phyloP scores from a whole-genome alignment of 2,888 invertebrate species.

The Drosophila gaucha region DNA sequence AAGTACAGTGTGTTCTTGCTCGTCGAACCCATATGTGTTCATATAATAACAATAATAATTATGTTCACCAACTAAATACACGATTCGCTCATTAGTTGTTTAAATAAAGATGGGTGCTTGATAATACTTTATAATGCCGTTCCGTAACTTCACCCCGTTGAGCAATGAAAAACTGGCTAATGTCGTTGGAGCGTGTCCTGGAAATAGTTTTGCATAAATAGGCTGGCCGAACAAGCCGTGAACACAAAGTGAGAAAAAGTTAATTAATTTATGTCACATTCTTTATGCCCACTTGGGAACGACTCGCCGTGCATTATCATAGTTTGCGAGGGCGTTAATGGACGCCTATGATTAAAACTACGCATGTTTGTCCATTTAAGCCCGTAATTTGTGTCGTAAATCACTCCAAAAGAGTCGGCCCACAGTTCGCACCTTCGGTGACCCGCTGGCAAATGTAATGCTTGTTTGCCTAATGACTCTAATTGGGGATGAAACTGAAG shows the following conservation, averaged over 20 bases:
- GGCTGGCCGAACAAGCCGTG: conserved; percentile 44
- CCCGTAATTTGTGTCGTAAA: conserved; percentile 75
- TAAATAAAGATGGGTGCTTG: not conserved
- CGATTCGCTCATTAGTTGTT: conserved; percentile 36
- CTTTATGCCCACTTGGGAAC: conserved; percentile 66
- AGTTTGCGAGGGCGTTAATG: conserved; percentile 60
- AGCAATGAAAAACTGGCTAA: conserved; percentile 12
- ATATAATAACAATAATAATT: not conserved
- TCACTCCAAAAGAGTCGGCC: conserved; percentile 64
- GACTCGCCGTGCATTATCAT: conserved; percentile 11
- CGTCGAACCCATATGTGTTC: not conserved
- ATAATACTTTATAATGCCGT: not conserved
- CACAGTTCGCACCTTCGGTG: conserved; percentile 64
- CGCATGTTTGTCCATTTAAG: conserved; percentile 79
- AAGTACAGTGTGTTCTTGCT: too few relatives aligned
- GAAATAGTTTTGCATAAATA: conserved; percentile 67
- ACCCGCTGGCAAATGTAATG: conserved; percentile 43
- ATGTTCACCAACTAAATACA: conserved; percentile 12
- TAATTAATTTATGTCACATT: conserved; percentile 77
- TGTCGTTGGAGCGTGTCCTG: conserved; percentile 17
- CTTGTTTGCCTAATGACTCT: conserved; percentile 66
- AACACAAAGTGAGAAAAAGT: conserved; percentile 66
- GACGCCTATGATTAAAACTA: conserved; percentile 74
- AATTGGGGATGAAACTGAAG: conserved; percentile 70
- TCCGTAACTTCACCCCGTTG: conserved; percentile 26